These are phyloP conservation scores for Nematolebias whitei DNA, from an alignment of 2,113 vertebrate genomes.

Conservation along the genomic window DNA sequence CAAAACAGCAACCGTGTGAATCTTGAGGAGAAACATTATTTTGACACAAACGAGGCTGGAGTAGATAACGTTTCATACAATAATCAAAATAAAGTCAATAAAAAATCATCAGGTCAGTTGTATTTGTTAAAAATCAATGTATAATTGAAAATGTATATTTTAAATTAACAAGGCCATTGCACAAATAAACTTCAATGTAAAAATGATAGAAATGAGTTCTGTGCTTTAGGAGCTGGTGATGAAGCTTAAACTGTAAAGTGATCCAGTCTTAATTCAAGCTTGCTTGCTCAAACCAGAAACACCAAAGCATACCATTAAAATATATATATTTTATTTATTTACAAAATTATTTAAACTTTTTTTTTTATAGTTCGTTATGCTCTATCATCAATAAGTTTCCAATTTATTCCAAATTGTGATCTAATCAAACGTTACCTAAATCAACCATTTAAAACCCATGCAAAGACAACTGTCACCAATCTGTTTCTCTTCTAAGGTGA, in stretches of 20 bases:
- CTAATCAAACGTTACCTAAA: neutral
- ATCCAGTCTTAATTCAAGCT: too few relatives aligned
- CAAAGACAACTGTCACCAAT: neutral
- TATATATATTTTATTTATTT: too few relatives aligned
- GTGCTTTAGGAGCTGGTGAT: neutral
- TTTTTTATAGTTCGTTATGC: neutral
- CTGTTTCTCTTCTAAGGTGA: too few relatives aligned
- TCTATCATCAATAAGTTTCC: neutral
- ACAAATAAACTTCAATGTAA: neutral
- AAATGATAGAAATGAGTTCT: neutral
- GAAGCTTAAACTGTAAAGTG: too few relatives aligned
- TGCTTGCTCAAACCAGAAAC: too few relatives aligned
- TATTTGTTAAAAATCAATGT: neutral
- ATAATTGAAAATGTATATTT: neutral
- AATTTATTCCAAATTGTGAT: neutral
- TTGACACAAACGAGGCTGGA: slow-evolving; percentile 17
- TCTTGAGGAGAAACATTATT: slow-evolving; percentile 29
- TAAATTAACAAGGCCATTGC: neutral
- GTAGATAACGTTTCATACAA: slow-evolving; percentile 3
- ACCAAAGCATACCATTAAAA: neutral
- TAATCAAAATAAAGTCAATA: too few relatives aligned
- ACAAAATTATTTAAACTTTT: neutral
- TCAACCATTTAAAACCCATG: neutral
- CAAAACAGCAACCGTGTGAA: slow-evolving; percentile 54
- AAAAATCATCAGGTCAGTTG: neutral